These are phyloP conservation scores for Diadumene lineata DNA, from an alignment of 92 coral and sea anemone genomes.

Conservation along the genomic window DNA sequence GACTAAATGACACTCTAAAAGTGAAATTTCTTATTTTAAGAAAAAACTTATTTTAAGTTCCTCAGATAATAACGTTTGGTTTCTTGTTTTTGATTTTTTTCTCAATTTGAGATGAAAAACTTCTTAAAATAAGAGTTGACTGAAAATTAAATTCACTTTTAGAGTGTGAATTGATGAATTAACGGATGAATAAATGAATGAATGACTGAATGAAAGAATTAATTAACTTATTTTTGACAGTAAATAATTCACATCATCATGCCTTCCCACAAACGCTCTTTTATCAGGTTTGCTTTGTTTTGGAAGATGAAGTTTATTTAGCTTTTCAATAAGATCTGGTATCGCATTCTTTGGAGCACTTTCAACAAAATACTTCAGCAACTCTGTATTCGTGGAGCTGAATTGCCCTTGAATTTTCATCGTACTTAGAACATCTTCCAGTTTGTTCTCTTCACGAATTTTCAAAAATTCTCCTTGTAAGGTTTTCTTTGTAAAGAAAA, in stretches of 20 bases:
- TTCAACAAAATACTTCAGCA: background rate
- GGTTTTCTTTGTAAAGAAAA: background rate
- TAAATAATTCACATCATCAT: constrained; percentile 22
- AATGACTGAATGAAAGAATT: too few relatives aligned
- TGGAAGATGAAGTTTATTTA: background rate
- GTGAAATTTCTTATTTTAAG: too few relatives aligned
- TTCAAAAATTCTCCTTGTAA: constrained; percentile 3
- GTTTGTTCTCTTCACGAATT: background rate
- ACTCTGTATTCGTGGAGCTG: background rate
- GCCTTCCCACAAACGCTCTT: constrained; percentile 22
- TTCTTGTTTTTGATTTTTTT: too few relatives aligned
- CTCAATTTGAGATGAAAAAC: too few relatives aligned
- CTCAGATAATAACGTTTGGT: too few relatives aligned
- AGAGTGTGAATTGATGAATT: too few relatives aligned
- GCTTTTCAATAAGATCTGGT: background rate
- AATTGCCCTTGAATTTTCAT: constrained; percentile 6
- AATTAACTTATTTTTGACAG: background rate
- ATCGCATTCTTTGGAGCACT: background rate
- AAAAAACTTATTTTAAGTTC: too few relatives aligned
- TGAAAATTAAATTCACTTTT: too few relatives aligned
- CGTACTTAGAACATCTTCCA: background rate
- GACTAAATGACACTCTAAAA: too few relatives aligned
- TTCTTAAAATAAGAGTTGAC: too few relatives aligned
- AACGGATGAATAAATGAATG: too few relatives aligned
- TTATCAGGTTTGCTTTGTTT: background rate